Evolutionary conservation across 2,113 vertebrate genomes (phyloP), one percentile per base, ranked within the genome.

Genomic region (Laterallus jamaicensis): DNA sequence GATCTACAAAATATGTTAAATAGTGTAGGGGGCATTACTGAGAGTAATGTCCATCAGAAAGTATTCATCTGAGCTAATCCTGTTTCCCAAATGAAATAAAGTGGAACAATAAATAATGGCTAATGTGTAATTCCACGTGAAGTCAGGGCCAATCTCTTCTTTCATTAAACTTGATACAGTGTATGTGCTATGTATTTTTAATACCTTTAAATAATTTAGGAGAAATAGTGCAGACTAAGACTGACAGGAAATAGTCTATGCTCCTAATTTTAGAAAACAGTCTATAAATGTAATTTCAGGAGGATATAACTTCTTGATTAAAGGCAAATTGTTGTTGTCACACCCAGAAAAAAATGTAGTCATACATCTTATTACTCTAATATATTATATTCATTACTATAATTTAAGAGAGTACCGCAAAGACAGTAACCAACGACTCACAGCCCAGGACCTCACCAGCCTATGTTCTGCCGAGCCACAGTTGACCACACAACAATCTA

Each of bases 191-290:
- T 93, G 88, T 77, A 94, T 93, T 97, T 96, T 96, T 95, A 96
- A 97, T 96, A 86, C 13, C 52, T 91, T 92, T 96, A 94, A 96
- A 95, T 95, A 92, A 92, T 96, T 89, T 42, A 94, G 70, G n/a
- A 90, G 67, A 91, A 89, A 88, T 18, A 17, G 56, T 70, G 71
- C 81, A 95, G 88, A 85, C 26, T 82, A 56, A 84, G 87, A 86
- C 44, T 67, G 76, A 82, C 47, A 91, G 85, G 84, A 96, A 96
- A 93, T 82, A 88, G 83, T 59, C 63, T 70, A 73, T 74, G 44
- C 59, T 91, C 69, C 82, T 93, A 82, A 97, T 90, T 96, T 86
- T 94, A 95, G 70, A 77, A 86, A 93, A 64, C 68, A 73, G 63
- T 15, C 86, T 74, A 64, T 55, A 95, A 95, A 85, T 87, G 39